phyloP scores from a whole-genome alignment of 2,888 invertebrate species.

The Vannuccia rotundouncinata region DNA sequence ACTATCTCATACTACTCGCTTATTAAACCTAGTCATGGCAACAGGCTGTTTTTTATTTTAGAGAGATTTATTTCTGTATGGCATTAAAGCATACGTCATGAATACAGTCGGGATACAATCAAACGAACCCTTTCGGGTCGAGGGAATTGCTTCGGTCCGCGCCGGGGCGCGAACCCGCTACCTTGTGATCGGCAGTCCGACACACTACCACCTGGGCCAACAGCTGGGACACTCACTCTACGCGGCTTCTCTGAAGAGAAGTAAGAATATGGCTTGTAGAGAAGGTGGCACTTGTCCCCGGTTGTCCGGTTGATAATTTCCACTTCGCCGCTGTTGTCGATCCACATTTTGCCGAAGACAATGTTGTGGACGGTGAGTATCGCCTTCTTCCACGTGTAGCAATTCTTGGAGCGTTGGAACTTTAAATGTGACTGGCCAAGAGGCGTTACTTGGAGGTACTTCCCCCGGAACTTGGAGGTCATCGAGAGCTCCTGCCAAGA shows the following conservation, averaged over 20 bases:
- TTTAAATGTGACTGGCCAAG: slow-evolving; percentile 62
- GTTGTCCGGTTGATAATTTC: slow-evolving; percentile 82
- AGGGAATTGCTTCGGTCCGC: too few species aligned
- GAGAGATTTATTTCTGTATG: too few species aligned
- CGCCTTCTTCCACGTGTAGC: slow-evolving; percentile 79
- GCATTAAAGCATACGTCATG: too few species aligned
- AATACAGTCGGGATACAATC: too few species aligned
- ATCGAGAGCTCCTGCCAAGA: slow-evolving; percentile 99
- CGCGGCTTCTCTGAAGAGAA: slow-evolving; percentile 91
- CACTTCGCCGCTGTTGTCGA: slow-evolving; percentile 98
- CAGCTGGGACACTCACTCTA: slow-evolving; percentile 11
- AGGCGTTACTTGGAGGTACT: slow-evolving; percentile 74
- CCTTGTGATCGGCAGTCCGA: too few species aligned
- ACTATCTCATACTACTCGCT: too few species aligned
- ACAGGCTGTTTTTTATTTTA: too few species aligned
- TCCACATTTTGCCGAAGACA: slow-evolving; percentile 97
- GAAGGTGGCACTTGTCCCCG: slow-evolving; percentile 87
- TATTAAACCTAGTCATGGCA: too few species aligned
- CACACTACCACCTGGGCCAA: not conserved
- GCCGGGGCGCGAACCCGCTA: too few species aligned
- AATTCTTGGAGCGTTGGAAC: slow-evolving; percentile 63
- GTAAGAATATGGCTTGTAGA: slow-evolving; percentile 95
- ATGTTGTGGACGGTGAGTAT: slow-evolving; percentile 99
- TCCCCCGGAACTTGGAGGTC: slow-evolving; percentile 96
- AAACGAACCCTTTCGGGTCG: too few species aligned